Base-by-base conservation (phyloP, 2,888 invertebrate genomes). In the Coelogynopora nodosa region DNA sequence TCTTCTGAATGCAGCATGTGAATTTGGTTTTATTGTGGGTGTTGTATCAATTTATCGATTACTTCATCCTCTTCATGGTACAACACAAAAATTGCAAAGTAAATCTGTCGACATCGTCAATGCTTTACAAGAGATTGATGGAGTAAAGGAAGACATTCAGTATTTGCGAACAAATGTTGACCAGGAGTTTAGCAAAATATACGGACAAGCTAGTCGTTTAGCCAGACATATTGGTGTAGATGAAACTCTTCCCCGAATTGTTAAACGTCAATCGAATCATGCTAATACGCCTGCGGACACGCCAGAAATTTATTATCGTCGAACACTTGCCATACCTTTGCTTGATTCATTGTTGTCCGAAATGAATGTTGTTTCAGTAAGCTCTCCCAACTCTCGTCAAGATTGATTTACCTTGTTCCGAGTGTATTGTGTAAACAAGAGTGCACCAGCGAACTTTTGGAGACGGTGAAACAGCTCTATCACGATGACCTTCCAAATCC, bases 101-200 rank as follows among this genome's bases (percentile, higher is more conserved):
- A 74, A 74, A 74, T 74, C 27, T 74, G 74, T 74, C 74, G 27
- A 74, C 23, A 74, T 74, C 27, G 74, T 74, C 74, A 23, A 74
- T 74, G 74, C 74, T 74, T 74, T 74, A 23, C 74, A 74, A 74
- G 74, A 74, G 74, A 74, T 74, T 74, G 74, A 74, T 74, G 23
- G 74, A 74, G 27, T 74, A 74, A 23, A 74, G 74, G 74, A 74
- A 74, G 74, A 74, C 74, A 74, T 74, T 74, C 74, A 74, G 74
- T 74, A 74, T 74, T 74, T 74, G 74, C 74, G 23, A 74, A 74
- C 74, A 74, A 74, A 74, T 74, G 74, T 74, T 74, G 74, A 74
- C 74, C 74, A 74, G 74, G 74, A 74, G 74, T 74, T 74, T 74
- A 74, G 74, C 74, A 74, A 74, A 74, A 74, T 74, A 74, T 74